Conservation (phyloP, 1,140 invertebrate genomes). For the Pseudomyrmex cubaensis region DNA sequence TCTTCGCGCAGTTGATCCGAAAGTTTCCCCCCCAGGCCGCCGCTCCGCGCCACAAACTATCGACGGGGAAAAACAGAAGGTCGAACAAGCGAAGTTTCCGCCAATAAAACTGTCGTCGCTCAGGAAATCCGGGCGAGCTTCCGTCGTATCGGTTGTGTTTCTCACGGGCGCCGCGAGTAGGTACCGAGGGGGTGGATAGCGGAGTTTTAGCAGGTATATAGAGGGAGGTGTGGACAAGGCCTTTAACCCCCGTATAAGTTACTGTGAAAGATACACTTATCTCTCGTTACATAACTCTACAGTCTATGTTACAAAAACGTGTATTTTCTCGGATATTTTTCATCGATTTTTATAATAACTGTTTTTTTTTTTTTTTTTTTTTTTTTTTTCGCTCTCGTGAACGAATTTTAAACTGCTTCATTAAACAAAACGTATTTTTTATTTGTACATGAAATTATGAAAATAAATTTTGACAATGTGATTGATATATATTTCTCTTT, state of each 20-base stretch:
- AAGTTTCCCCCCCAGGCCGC: conserved; percentile 34
- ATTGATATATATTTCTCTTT: background rate
- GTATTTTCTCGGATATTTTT: background rate
- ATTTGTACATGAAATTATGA: too few relatives aligned
- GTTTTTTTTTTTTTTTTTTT: too few relatives aligned
- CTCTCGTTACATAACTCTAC: background rate
- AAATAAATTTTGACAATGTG: too few relatives aligned
- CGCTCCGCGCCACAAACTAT: conserved; percentile 43
- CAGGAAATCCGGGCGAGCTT: conserved; percentile 48
- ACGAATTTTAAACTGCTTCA: too few relatives aligned
- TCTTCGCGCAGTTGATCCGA: conserved; percentile 49
- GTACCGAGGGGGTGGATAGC: background rate
- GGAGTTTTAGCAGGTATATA: background rate
- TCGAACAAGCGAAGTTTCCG: conserved; percentile 58
- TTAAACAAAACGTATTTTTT: too few relatives aligned
- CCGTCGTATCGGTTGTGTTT: conserved; percentile 53
- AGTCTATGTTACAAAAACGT: background rate
- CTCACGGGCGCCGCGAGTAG: conserved; percentile 21
- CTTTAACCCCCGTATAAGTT: conserved; percentile 28
- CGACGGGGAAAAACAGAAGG: conserved; percentile 56
- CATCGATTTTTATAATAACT: too few relatives aligned
- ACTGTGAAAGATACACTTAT: conserved; percentile 16
- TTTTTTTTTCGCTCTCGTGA: too few relatives aligned
- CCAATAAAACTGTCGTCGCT: conserved; percentile 59
- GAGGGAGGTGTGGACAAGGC: background rate